Evolutionary conservation across 92 coral and sea anemone genomes (phyloP), one percentile per base, ranked within the genome.

Genomic region (Scolanthus callimorphus): DNA sequence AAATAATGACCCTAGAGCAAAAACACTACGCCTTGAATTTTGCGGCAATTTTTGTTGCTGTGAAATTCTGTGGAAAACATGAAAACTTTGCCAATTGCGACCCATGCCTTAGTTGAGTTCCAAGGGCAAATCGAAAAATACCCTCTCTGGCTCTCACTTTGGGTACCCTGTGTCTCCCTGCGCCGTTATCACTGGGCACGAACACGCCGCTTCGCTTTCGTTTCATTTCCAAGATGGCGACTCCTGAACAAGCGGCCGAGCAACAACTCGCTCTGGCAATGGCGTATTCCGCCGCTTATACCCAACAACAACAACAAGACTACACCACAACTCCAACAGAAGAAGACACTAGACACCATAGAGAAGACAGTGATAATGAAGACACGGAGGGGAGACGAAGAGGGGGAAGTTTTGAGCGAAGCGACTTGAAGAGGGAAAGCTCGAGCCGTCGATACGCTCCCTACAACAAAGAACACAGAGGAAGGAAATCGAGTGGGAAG

Each of bases 351-450:
- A 71, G 90, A 31, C 71, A 73, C 20, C 85, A 90, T 21, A 56
- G 96, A 41, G 96, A 90, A 57, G 98, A 91, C 28, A 90, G 95
- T 61, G 97, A 92, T 25, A 91, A 80, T 31, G 91, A 83, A 56
- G 96, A 88, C 59, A 73, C 89, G 48, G 96, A 92, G 25, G 63
- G 96, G 25, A 67, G 90, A 51, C 57, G 86, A 56, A 63, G 91
- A 27, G 92, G 96, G 1, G 88, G 90, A 30, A 89, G 65, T 27
- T 92, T 75, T 62, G 97, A 91, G 51, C 76, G 97, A 13, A 46
- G 22, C 23, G 97, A 91, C 54, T 44, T 85, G 29, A 70, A 80
- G 63, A 74, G 88, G 17, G 97, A 86, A 27, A 46, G 52, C 17
- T 6, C 41, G 15, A 82, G 76, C 21, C 60, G 88, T 1, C 89